Percentiles rank a stretch among this genome's conserved stretches.
Evolutionary conservation across 2,797 vertebrate genomes (phyloP).

Genomic region (Cichlasoma orientale): DNA sequence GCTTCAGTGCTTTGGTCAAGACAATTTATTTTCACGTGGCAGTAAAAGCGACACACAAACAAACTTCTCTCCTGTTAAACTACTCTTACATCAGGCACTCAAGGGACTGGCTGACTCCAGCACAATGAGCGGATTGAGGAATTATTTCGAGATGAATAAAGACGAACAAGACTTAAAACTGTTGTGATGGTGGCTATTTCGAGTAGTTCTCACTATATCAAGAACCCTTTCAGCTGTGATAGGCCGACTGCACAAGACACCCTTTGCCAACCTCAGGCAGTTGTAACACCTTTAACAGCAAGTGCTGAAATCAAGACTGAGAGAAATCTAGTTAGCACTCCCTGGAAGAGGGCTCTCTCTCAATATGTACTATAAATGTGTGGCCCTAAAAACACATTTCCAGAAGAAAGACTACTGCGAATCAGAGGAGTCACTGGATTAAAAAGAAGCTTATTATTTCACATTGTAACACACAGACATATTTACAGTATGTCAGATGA

Average conservation of each 20-base stretch:
- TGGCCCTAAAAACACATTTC: neutral
- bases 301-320: slow-evolving; percentile 5
- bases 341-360: neutral
- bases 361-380: neutral
- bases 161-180: neutral
- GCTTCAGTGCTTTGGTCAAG: neutral
- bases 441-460: neutral
- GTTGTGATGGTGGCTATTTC: neutral
- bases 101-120: neutral
- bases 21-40: neutral
- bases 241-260: neutral
- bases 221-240: neutral
- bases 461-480: neutral
- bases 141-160: neutral
- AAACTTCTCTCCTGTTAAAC: neutral
- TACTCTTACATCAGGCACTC: neutral
- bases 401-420: too few relatives aligned
- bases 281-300: neutral
- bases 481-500: neutral
- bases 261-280: neutral
- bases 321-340: slow-evolving; percentile 1
- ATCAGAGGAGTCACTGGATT: too few relatives aligned
- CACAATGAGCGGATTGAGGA: neutral
- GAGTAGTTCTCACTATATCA: neutral
- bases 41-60: neutral